Conservation (phyloP, 2,113 vertebrate genomes). For the Ifrita kowaldi region DNA sequence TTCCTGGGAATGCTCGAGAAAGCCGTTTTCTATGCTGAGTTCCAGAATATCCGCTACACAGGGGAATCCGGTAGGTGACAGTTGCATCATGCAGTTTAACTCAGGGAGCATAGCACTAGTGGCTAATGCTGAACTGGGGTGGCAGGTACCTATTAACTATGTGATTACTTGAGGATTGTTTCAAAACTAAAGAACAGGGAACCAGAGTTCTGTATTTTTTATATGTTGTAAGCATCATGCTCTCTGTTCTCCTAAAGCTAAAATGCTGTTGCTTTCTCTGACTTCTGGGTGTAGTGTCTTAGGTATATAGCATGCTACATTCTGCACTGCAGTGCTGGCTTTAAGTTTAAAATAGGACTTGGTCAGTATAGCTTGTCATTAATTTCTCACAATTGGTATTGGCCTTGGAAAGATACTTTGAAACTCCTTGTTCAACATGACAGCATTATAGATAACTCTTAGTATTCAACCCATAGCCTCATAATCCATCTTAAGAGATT, state of each 20-base stretch:
- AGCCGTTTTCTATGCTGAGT: constrained; percentile 94
- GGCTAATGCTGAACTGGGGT: not conserved
- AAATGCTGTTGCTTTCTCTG: not conserved
- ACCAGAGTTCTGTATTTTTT: not conserved
- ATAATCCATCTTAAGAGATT: not conserved
- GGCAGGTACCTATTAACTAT: not conserved
- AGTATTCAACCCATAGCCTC: not conserved
- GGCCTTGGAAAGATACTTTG: not conserved
- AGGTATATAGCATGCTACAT: not conserved
- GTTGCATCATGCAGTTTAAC: not conserved
- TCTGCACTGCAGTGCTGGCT: not conserved
- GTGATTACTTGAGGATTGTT: not conserved
- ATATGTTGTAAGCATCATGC: not conserved
- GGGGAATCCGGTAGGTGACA: constrained; percentile 83
- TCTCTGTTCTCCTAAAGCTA: not conserved
- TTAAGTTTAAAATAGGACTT: not conserved
- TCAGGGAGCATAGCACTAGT: not conserved
- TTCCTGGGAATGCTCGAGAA: constrained; percentile 94
- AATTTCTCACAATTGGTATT: not conserved
- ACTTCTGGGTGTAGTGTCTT: not conserved
- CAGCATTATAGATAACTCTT: not conserved
- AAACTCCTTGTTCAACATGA: not conserved
- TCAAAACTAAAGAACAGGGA: not conserved
- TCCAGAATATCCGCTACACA: constrained; percentile 89
- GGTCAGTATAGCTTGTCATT: not conserved